Percentiles rank a stretch among this genome's conserved stretches.
Evolutionary conservation across 1,140 invertebrate species (phyloP).

Genomic region (Euwallacea similis): DNA sequence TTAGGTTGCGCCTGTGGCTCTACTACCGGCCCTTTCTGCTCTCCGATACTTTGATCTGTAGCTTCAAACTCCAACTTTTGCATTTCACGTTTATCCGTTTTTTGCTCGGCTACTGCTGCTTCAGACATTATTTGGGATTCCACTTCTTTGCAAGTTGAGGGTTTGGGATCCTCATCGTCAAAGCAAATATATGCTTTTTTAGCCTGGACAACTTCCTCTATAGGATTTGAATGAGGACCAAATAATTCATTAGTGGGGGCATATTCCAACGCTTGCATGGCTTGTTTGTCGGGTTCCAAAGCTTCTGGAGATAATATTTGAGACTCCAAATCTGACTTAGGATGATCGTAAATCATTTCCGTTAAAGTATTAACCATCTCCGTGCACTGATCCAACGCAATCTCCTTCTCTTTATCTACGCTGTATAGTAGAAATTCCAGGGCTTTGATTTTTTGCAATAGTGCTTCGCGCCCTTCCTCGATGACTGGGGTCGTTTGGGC

Average conservation of each 20-base stretch:
- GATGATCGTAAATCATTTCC: constrained; percentile 41
- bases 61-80: constrained; percentile 27
- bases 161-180: constrained; percentile 10
- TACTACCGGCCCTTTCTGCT: constrained; percentile 21
- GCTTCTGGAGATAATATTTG: constrained; percentile 39
- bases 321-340: constrained; percentile 38
- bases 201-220: constrained; percentile 54
- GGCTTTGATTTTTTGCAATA: constrained; percentile 50
- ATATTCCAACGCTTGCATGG: constrained; percentile 44
- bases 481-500: constrained; percentile 13
- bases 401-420: constrained; percentile 48
- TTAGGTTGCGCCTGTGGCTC: constrained; percentile 21
- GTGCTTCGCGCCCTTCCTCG: constrained; percentile 42
- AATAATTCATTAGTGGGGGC: constrained; percentile 25
- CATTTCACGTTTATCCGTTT: constrained; percentile 26
- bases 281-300: constrained; percentile 26
- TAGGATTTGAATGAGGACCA: constrained; percentile 43
- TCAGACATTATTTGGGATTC: constrained; percentile 41
- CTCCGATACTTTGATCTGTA: constrained; percentile 8
- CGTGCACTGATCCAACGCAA: constrained; percentile 47
- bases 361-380: constrained; percentile 49
- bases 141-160: constrained; percentile 3
- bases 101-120: constrained; percentile 23
- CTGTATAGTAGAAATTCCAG: constrained; percentile 52
- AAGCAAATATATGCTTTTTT: constrained; percentile 46